phyloP scores from a whole-genome alignment of 2,888 invertebrate genomes.

The Agriopis leucophaearia region DNA sequence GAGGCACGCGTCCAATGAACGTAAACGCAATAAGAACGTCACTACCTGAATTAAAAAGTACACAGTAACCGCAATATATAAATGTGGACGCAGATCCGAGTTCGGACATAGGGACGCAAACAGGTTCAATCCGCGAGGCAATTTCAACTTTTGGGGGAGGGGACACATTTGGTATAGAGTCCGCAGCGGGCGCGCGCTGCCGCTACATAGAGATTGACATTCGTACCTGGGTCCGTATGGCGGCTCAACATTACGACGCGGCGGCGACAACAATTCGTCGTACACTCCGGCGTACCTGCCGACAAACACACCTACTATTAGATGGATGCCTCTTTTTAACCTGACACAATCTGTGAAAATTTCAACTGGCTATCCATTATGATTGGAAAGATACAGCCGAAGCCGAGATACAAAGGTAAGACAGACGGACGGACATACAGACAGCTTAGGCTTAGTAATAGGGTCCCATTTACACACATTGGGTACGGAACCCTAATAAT shows the following conservation, averaged over 20 bases:
- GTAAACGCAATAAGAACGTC: slow-evolving; percentile 10
- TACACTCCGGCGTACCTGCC: slow-evolving; percentile 78
- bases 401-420: no score
- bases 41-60: slow-evolving; percentile 17
- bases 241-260: slow-evolving; percentile 81
- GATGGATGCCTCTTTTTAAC: neutral
- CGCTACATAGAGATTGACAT: slow-evolving; percentile 81
- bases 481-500: no score
- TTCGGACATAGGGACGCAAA: slow-evolving; percentile 24
- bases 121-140: slow-evolving; percentile 78
- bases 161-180: slow-evolving; percentile 59
- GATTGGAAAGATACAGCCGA: no score
- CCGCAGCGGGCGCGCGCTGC: slow-evolving; percentile 62
- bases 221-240: slow-evolving; percentile 85
- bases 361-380: no score
- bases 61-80: slow-evolving; percentile 21
- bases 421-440: no score
- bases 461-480: no score
- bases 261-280: slow-evolving; percentile 83
- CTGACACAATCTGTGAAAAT: no score
- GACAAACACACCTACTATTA: slow-evolving; percentile 35
- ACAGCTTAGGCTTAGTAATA: no score
- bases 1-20: slow-evolving; percentile 2
- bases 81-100: slow-evolving; percentile 30
- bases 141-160: slow-evolving; percentile 61